Evolutionary conservation across 1,140 invertebrate species (phyloP), one percentile per base, ranked within the genome.

Genomic region (Chironomus tepperi): DNA sequence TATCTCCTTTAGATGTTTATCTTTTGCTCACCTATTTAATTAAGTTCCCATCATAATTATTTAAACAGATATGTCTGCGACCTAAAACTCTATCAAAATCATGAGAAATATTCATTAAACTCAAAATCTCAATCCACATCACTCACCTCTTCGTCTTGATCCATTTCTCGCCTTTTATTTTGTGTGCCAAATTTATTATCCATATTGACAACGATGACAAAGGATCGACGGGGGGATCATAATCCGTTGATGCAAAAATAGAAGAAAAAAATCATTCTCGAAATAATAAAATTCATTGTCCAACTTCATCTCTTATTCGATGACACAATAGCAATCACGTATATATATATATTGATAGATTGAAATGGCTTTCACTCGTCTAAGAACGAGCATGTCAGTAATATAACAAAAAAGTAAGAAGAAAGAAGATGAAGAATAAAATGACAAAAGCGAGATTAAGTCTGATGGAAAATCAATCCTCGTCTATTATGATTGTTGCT

Each of bases 381-480:
- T 34, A 34, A 34, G 24, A 34, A 57, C n/a, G 47, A n/a, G 47
- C 12, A 57, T 15, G 47, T 57, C 5, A n/a, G 24, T 5, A 34
- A 34, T 34, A 34, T 34, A 34, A 34, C 24, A 34, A 34, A 34
- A 34, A 34, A 34, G 5, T 2, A 34, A n/a, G n/a, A n/a, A 34
- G 5, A n/a, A 5, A 15, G 47, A 10, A 47, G 15, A 47, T 10
- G 43, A 9, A 47, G 8, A n/a, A 12, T 15, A 57, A 57, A 57
- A 57, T 57, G 47, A 57, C 47, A 57, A 57, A 57, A n/a, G n/a
- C 47, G 10, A 57, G 47, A 57, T 57, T 57, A 57, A 57, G 47
- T 57, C 47, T 57, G 47, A 57, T 15, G 12, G 47, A 57, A 57
- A 57, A 57, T 57, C 47, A 57, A 57, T 57, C 47, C 47, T 57